These are phyloP conservation scores for Dendrolimus houi DNA, from an alignment of 2,888 invertebrate species.

Conservation along the genomic window DNA sequence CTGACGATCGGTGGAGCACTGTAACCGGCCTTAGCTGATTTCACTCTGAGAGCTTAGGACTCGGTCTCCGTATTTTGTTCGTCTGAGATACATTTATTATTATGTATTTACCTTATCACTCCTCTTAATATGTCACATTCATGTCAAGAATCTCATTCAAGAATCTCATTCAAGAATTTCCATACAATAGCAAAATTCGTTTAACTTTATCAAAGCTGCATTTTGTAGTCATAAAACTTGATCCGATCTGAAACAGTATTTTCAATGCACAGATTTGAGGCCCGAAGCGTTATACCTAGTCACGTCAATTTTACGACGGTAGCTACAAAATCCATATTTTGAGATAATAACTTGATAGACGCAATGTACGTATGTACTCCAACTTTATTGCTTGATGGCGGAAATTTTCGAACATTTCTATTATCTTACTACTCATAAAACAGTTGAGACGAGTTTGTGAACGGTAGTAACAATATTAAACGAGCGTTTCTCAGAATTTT, in stretches of 20 bases:
- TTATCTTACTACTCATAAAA: slow-evolving; percentile 5
- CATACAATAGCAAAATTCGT: background rate
- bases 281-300: slow-evolving; percentile 22
- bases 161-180: too few species aligned
- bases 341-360: slow-evolving; percentile 34
- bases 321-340: slow-evolving; percentile 35
- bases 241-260: slow-evolving; percentile 13
- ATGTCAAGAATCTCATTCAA: too few species aligned
- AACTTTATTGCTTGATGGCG: slow-evolving; percentile 25
- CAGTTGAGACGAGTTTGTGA: slow-evolving; percentile 2
- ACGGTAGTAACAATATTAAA: background rate
- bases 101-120: too few species aligned
- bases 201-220: background rate
- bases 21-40: too few species aligned
- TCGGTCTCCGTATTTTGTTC: too few species aligned
- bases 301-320: slow-evolving; percentile 25
- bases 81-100: too few species aligned
- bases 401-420: slow-evolving; percentile 12
- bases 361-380: slow-evolving; percentile 22
- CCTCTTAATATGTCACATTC: too few species aligned
- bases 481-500: too few species aligned
- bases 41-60: too few species aligned
- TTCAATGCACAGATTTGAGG: slow-evolving; percentile 15
- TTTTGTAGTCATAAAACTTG: background rate
- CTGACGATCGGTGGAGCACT: too few species aligned